Percentiles rank a stretch among this genome's conserved stretches.
Evolutionary conservation across 1,140 invertebrate genomes (phyloP).

Genomic region (Pseudomyrmex pallidus): DNA sequence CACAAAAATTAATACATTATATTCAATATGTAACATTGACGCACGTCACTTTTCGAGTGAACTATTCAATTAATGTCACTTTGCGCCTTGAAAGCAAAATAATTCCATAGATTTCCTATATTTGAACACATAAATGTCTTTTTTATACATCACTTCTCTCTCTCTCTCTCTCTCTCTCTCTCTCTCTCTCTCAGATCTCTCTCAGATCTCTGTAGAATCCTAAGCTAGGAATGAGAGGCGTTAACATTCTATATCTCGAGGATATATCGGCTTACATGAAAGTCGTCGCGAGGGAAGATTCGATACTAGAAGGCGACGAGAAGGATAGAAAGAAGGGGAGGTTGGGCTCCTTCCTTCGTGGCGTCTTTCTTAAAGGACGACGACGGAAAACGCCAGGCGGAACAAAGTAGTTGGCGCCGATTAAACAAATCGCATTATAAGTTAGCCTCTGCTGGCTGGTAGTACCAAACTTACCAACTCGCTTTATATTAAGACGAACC

Average conservation of each 20-base stretch:
- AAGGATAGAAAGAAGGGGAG: conserved; percentile 11
- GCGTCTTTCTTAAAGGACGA: conserved; percentile 63
- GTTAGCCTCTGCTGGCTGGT: conserved; percentile 81
- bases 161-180: neutral
- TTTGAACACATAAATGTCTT: conserved; percentile 24
- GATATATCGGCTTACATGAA: neutral
- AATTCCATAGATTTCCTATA: conserved; percentile 27
- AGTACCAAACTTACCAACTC: conserved; percentile 80
- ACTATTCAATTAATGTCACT: conserved; percentile 47
- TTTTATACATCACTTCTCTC: neutral
- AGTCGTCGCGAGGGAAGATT: conserved; percentile 31
- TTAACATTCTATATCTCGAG: neutral
- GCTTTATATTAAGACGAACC: conserved; percentile 85
- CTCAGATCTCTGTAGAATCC: neutral
- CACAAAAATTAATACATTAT: too few species aligned
- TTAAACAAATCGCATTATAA: conserved; percentile 86
- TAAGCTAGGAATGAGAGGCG: neutral
- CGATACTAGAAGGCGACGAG: conserved; percentile 54
- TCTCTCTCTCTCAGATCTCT: neutral
- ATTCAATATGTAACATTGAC: neutral
- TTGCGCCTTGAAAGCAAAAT: conserved; percentile 17
- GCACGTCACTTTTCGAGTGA: conserved; percentile 36
- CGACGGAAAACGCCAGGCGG: conserved; percentile 70
- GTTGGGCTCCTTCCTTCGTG: conserved; percentile 49
- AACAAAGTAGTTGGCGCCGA: conserved; percentile 84